A percentile compares a stretch with the other conserved stretches of the same genome.
Conservation (phyloP, 2,888 invertebrate genomes). For the Cryptophagus acutangulus region DNA sequence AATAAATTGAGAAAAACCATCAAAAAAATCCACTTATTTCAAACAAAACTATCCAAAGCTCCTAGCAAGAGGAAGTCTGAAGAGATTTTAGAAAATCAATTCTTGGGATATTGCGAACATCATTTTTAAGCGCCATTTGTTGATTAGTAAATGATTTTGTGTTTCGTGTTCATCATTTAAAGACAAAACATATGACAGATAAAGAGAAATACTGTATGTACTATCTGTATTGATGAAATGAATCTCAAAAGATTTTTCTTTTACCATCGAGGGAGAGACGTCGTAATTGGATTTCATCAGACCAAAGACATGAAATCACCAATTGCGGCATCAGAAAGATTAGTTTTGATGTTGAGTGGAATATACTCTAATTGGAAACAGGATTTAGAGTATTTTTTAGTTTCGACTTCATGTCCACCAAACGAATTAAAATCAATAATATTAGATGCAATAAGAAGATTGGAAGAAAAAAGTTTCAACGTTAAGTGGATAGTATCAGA, state of each 20-base stretch:
- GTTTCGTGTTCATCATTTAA: too few relatives aligned
- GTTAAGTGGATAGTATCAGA: not conserved
- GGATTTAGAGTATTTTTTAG: not conserved
- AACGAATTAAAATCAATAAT: not conserved
- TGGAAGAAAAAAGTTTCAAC: not conserved
- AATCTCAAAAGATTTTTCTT: not conserved
- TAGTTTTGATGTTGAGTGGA: not conserved
- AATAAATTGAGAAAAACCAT: too few relatives aligned
- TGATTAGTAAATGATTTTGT: too few relatives aligned
- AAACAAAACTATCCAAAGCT: too few relatives aligned
- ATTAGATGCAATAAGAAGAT: not conserved
- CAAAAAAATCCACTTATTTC: too few relatives aligned
- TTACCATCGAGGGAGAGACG: not conserved
- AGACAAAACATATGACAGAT: not conserved
- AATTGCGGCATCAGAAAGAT: not conserved
- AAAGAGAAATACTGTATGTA: slow-evolving; percentile 1
- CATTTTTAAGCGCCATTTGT: too few relatives aligned
- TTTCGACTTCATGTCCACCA: not conserved
- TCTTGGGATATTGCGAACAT: too few relatives aligned
- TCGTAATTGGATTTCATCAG: not conserved
- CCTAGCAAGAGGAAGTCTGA: too few relatives aligned
- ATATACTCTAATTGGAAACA: not conserved
- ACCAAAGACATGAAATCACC: not conserved
- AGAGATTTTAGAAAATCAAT: too few relatives aligned
- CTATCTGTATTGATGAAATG: slow-evolving; percentile 1